A percentile compares a stretch with the other conserved stretches of the same genome.
These are phyloP conservation scores for Bombus turneri DNA, from an alignment of 1,140 invertebrate species.

Conservation along the genomic window DNA sequence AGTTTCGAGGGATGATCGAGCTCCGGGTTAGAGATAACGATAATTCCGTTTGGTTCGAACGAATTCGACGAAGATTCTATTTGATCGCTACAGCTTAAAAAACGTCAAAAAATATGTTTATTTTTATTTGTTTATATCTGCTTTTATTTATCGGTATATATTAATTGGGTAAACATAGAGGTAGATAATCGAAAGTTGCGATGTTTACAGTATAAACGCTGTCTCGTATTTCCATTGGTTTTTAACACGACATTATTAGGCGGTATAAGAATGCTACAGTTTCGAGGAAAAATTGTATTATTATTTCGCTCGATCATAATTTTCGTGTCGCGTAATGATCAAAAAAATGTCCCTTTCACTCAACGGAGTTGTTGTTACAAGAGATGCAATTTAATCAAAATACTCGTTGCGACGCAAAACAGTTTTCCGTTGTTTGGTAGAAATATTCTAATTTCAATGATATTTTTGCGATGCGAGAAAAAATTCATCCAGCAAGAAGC, in stretches of 20 bases:
- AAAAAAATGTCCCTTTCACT: too few species aligned
- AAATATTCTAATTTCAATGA: too few species aligned
- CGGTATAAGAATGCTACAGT: neutral
- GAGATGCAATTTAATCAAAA: too few species aligned
- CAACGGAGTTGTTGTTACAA: too few species aligned
- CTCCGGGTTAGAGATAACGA: neutral
- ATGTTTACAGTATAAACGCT: too few species aligned
- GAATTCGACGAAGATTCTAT: too few species aligned
- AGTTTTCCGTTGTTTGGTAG: neutral
- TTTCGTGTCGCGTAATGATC: neutral
- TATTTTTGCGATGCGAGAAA: too few species aligned
- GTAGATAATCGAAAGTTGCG: too few species aligned
- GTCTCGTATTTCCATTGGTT: neutral
- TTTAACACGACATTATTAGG: neutral
- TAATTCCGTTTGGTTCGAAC: neutral
- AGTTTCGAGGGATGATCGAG: neutral
- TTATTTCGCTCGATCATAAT: neutral
- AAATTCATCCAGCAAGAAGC: neutral
- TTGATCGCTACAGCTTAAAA: neutral
- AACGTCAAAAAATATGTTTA: neutral
- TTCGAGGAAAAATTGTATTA: neutral
- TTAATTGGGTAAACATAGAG: too few species aligned
- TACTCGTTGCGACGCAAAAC: too few species aligned
- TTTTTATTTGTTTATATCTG: neutral
- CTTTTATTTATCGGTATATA: too few species aligned